Conservation (phyloP, 2,797 vertebrate species). For the Enteromius viviparus region DNA sequence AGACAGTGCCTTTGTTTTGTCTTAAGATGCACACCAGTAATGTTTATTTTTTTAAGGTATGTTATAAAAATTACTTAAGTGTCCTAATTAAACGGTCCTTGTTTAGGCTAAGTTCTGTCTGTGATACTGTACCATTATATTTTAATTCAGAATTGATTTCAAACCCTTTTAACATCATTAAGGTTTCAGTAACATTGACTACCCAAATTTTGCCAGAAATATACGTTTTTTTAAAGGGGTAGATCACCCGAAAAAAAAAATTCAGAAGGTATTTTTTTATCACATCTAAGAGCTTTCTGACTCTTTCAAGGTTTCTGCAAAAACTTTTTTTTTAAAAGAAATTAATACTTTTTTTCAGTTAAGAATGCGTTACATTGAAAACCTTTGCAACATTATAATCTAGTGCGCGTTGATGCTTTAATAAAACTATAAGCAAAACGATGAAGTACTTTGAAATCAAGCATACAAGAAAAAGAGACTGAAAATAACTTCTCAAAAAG, state of each 20-base stretch:
- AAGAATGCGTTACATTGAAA: not conserved
- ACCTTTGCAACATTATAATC: not conserved
- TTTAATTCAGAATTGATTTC: not conserved
- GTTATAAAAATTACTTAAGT: too few relatives aligned
- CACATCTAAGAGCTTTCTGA: not conserved
- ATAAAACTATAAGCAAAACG: conserved; percentile 6
- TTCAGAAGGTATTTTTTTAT: not conserved
- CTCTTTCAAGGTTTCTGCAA: not conserved
- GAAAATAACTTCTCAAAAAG: conserved; percentile 59
- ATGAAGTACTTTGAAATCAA: conserved; percentile 17
- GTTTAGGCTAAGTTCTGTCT: too few relatives aligned
- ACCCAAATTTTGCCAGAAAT: not conserved
- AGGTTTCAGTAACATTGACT: not conserved
- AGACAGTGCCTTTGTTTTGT: too few relatives aligned
- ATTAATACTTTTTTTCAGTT: not conserved
- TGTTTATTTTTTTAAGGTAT: too few relatives aligned
- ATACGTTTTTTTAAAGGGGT: not conserved
- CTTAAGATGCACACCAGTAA: too few relatives aligned
- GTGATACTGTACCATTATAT: too few relatives aligned
- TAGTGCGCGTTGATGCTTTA: not conserved
- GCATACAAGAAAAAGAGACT: conserved; percentile 50
- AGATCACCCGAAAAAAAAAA: too few relatives aligned
- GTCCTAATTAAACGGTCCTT: too few relatives aligned
- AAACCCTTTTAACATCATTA: not conserved
- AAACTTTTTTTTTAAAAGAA: not conserved